A percentile compares a stretch with the other conserved stretches of the same genome.
phyloP scores from a whole-genome alignment of 2,888 invertebrate species.

The Cerastis leucographa region DNA sequence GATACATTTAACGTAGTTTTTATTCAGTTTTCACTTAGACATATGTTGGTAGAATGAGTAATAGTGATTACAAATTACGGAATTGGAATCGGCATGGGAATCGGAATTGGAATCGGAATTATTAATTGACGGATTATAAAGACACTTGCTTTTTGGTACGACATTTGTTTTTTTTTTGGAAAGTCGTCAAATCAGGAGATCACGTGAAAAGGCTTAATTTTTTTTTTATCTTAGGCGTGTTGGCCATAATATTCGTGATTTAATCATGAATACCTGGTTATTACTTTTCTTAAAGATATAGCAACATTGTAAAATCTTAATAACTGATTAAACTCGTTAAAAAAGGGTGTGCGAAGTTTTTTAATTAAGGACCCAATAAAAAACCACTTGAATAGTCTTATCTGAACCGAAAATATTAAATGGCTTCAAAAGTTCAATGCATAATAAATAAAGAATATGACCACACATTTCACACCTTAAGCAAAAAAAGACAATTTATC shows the following conservation, averaged over 20 bases:
- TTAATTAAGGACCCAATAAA: conserved; percentile 36
- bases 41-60: not conserved
- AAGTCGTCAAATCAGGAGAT: not conserved
- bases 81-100: too few relatives aligned
- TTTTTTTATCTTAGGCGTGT: not conserved
- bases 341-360: conserved; percentile 29
- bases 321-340: conserved; percentile 14
- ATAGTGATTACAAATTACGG: not conserved
- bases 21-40: not conserved
- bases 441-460: conserved; percentile 59
- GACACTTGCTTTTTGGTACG: not conserved
- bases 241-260: not conserved
- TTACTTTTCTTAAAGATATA: not conserved
- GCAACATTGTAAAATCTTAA: conserved; percentile 19
- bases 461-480: conserved; percentile 51
- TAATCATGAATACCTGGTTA: not conserved
- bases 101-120: too few relatives aligned
- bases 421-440: conserved; percentile 49
- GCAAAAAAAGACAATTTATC: conserved; percentile 42
- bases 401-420: conserved; percentile 38
- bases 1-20: not conserved
- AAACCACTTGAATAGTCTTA: conserved; percentile 26
- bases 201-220: not conserved
- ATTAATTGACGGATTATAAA: not conserved
- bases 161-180: not conserved